Percentiles rank a stretch among this genome's conserved stretches.
Conservation (phyloP, 2,113 vertebrate genomes). For the Ptychochromis oligacanthus region DNA sequence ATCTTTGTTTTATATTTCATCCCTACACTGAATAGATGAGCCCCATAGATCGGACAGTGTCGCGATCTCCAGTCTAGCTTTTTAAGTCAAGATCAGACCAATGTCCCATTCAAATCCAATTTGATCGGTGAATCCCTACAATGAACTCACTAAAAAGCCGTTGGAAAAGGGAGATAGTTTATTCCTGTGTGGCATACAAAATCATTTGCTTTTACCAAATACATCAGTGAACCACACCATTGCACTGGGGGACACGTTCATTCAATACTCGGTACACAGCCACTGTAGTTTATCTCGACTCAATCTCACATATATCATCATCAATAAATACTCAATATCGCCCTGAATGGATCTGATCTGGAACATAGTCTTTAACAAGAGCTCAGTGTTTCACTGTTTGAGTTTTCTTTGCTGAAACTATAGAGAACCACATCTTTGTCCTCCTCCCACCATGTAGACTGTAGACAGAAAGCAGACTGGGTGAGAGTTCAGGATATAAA, state of each 20-base stretch:
- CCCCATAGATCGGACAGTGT: too few relatives aligned
- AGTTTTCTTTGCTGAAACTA: not conserved
- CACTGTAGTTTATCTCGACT: not conserved
- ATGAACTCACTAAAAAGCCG: too few relatives aligned
- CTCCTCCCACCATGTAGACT: not conserved
- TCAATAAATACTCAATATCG: not conserved
- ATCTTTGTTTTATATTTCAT: too few relatives aligned
- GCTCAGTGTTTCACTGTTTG: not conserved
- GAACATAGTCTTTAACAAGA: not conserved
- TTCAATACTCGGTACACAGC: not conserved
- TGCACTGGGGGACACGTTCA: not conserved
- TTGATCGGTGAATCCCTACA: too few relatives aligned
- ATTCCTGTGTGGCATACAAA: not conserved
- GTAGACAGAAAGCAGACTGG: constrained; percentile 28
- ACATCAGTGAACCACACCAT: not conserved
- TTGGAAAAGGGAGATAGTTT: not conserved
- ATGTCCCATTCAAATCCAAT: too few relatives aligned
- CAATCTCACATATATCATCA: not conserved
- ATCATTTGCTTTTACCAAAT: not conserved
- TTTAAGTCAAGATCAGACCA: too few relatives aligned
- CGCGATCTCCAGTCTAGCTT: too few relatives aligned
- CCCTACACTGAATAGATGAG: too few relatives aligned
- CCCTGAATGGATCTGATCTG: not conserved
- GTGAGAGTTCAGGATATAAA: constrained; percentile 60
- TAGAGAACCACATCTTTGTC: constrained; percentile 4